phyloP scores from a whole-genome alignment of 1,140 invertebrate species.

The Dinoponera quadriceps region DNA sequence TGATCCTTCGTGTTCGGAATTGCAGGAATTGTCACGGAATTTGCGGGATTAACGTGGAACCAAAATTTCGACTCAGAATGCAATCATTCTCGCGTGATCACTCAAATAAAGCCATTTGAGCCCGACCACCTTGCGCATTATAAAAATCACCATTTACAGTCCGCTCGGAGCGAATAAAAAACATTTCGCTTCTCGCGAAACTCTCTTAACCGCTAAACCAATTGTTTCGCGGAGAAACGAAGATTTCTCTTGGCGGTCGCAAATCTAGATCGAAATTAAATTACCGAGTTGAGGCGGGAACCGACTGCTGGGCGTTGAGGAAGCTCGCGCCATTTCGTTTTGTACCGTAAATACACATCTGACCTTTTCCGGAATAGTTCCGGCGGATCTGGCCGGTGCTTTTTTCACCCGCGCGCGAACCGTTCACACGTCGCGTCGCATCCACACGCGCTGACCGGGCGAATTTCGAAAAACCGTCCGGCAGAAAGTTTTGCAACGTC shows the following conservation, averaged over 20 bases:
- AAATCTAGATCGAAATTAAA: conserved; percentile 57
- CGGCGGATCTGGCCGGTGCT: conserved; percentile 4
- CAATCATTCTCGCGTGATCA: too few species aligned
- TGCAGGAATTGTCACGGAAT: too few species aligned
- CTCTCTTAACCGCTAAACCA: conserved; percentile 37
- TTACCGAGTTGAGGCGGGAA: conserved; percentile 46
- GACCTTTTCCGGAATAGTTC: conserved; percentile 48
- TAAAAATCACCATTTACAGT: not conserved
- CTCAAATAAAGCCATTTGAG: too few species aligned
- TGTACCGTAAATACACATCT: conserved; percentile 52
- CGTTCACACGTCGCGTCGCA: conserved; percentile 20
- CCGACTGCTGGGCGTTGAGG: conserved; percentile 23
- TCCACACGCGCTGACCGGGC: not conserved
- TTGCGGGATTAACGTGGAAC: too few species aligned
- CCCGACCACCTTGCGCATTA: too few species aligned
- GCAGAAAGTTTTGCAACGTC: conserved; percentile 28
- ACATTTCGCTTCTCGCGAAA: conserved; percentile 31
- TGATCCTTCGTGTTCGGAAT: too few species aligned
- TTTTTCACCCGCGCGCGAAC: not conserved
- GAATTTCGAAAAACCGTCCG: conserved; percentile 35
- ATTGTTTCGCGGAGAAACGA: conserved; percentile 43
- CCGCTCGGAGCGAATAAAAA: not conserved
- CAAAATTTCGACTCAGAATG: too few species aligned
- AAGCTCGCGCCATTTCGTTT: conserved; percentile 47
- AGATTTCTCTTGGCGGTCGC: conserved; percentile 56